Evolutionary conservation across 2,797 vertebrate species (phyloP), one percentile per base, ranked within the genome.

Genomic region (Anisognathus igniventris): DNA sequence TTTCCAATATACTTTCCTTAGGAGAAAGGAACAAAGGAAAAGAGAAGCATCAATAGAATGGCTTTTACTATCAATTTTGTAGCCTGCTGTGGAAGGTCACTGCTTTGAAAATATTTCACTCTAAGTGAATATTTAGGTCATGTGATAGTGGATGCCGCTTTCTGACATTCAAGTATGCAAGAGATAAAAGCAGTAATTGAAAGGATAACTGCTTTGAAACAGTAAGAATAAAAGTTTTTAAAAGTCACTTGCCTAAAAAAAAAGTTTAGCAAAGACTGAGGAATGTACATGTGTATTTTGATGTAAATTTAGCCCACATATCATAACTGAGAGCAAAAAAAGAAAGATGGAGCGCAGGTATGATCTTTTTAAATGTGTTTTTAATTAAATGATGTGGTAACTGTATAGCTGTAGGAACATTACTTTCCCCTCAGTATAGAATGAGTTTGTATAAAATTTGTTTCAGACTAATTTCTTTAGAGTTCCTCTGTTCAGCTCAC

Each of bases 51-150:
- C 96, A 84, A 86, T 65, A 87, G 94, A 84, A 95, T 72, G 58
- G 95, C 88, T 90, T 86, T 97, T 95, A 92, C 90, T 94, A 93
- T 95, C 80, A 78, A 35, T 95, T 96, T 91, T 74, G 77, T 97
- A 92, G 73, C 86, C 90, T 94, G 74, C 92, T 96, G 61, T 85
- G 77, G 88, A 95, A 95, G 94, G 95, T 94, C 94, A 96, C 60
- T 86, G 66, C 91, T 97, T 96, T 97, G 93, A 95, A 97, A 97
- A 96, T 92, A 93, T 92, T 93, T 93, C 80, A 89, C 81, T 88
- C n/a, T 47, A 88, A 81, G 61, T 76, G 90, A 87, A 42, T 95
- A 94, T 93, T 94, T 97, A 96, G 92, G 92, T 86, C 94, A 91
- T 96, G 73, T 92, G 96, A 94, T 93, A 94, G 79, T 88, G 71